phyloP scores from a whole-genome alignment of 2,113 vertebrate species.

The Gallinago undulata region DNA sequence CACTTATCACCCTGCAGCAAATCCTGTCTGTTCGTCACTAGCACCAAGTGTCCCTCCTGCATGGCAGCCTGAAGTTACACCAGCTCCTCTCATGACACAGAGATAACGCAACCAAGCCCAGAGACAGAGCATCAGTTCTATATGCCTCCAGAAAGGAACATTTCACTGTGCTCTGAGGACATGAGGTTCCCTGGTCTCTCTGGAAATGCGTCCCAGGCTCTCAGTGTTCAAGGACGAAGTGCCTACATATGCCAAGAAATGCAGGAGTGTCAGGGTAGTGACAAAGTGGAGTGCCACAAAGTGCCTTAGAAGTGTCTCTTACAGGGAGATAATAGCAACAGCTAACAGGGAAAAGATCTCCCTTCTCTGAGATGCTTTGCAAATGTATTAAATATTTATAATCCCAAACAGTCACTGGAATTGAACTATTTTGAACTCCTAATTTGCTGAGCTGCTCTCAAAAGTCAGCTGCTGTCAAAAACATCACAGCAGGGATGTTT shows the following conservation, averaged over 20 bases:
- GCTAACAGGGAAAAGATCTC: not conserved
- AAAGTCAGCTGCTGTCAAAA: not conserved
- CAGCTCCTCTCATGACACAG: not conserved
- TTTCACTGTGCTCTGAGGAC: not conserved
- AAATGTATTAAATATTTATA: not conserved
- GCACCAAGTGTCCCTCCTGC: not conserved
- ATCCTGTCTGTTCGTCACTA: not conserved
- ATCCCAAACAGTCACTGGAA: not conserved
- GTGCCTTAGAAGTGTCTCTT: not conserved
- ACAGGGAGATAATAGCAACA: not conserved
- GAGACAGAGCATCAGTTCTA: not conserved
- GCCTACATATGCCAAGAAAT: slow-evolving; percentile 13
- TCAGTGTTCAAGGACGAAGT: not conserved
- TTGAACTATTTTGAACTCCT: not conserved
- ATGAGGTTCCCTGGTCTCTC: not conserved
- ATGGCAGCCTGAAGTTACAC: not conserved
- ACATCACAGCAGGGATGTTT: not conserved
- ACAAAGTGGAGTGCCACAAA: not conserved
- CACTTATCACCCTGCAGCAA: not conserved
- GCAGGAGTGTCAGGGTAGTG: not conserved
- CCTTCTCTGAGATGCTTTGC: not conserved
- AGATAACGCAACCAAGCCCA: not conserved
- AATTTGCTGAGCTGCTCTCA: not conserved
- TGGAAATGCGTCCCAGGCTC: not conserved
- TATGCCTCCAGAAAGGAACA: not conserved